These are phyloP conservation scores for Achroia grisella DNA, from an alignment of 1,140 invertebrate genomes.

Conservation along the genomic window DNA sequence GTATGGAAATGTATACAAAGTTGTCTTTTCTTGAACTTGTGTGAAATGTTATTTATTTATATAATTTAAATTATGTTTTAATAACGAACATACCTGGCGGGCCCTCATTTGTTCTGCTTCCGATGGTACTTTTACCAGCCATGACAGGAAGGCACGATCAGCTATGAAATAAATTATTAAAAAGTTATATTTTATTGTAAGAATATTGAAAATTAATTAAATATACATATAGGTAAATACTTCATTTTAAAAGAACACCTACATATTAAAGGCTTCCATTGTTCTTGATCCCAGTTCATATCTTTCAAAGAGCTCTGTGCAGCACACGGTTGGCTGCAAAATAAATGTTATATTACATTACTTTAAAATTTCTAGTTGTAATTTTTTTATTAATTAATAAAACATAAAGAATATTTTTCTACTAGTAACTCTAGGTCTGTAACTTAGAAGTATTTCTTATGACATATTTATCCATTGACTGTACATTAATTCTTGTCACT, in stretches of 20 bases:
- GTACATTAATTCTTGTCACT: too few relatives aligned
- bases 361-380: neutral
- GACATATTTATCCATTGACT: too few relatives aligned
- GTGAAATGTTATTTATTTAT: too few relatives aligned
- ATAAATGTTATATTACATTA: constrained; percentile 5
- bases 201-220: too few relatives aligned
- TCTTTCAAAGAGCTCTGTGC: constrained; percentile 97
- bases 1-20: too few relatives aligned
- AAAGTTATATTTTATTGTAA: too few relatives aligned
- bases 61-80: constrained; percentile 1
- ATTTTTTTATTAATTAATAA: too few relatives aligned
- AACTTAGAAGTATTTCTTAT: too few relatives aligned
- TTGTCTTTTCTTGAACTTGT: too few relatives aligned
- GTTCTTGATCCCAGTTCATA: constrained; percentile 99
- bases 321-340: constrained; percentile 91
- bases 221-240: too few relatives aligned
- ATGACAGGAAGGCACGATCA: constrained; percentile 95
- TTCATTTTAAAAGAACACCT: constrained; percentile 29
- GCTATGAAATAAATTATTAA: constrained; percentile 73
- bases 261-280: constrained; percentile 94
- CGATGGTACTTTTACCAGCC: constrained; percentile 97
- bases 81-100: constrained; percentile 81
- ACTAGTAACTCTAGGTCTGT: too few relatives aligned
- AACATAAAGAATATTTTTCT: too few relatives aligned
- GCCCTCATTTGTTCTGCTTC: constrained; percentile 97